These are phyloP conservation scores for Nymphicus hollandicus DNA, from an alignment of 2,113 vertebrate species.

Conservation along the genomic window DNA sequence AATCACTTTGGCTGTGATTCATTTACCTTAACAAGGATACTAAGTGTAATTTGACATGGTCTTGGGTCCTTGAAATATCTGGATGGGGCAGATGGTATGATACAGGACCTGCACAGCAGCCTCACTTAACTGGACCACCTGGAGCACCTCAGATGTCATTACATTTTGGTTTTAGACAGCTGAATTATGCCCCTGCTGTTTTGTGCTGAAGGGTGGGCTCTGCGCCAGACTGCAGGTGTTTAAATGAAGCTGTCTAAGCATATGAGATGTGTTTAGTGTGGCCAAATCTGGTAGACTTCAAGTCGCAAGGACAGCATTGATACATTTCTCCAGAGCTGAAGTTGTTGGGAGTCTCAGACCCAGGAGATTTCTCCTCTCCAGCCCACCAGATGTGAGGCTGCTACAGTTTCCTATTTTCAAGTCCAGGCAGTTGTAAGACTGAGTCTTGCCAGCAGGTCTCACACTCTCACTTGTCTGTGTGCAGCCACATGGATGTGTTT, in stretches of 20 bases:
- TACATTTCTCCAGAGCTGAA: neutral
- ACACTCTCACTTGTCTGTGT: neutral
- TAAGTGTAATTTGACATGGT: neutral
- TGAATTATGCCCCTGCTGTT: neutral
- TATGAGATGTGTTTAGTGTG: neutral
- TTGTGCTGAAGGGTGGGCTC: neutral
- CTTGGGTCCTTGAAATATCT: neutral
- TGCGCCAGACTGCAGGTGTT: neutral
- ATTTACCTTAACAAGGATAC: neutral
- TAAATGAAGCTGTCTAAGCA: neutral
- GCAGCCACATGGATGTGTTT: neutral
- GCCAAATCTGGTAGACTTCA: neutral
- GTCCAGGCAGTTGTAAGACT: neutral
- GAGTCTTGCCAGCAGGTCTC: neutral
- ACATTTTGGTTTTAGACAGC: neutral
- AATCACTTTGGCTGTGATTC: neutral
- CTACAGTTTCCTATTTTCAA: neutral
- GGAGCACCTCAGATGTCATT: neutral
- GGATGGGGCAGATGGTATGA: neutral
- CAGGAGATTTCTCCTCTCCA: neutral
- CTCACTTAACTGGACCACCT: neutral
- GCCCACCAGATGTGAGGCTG: neutral
- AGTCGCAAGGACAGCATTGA: fast-evolving
- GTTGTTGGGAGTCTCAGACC: neutral
- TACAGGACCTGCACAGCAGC: neutral